These are phyloP conservation scores for Cyanistes caeruleus DNA, from an alignment of 2,113 vertebrate species.

Conservation along the genomic window DNA sequence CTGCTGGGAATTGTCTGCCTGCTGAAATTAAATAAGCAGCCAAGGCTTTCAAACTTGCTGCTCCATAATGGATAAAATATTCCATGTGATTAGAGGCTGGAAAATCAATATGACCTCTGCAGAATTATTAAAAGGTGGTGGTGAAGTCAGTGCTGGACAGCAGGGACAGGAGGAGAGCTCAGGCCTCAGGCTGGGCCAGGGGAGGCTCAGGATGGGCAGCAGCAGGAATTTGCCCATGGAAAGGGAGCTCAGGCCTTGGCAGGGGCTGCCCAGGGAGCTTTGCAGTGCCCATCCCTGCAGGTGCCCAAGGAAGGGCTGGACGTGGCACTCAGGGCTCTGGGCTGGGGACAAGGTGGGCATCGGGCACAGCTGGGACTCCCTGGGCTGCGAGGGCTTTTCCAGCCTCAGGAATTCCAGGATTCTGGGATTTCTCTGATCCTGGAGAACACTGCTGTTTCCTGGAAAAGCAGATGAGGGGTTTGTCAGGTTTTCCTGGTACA, in stretches of 20 bases:
- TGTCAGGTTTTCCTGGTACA: background rate
- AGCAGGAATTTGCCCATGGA: background rate
- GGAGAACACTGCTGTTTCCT: background rate
- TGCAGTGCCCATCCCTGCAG: background rate
- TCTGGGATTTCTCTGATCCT: background rate
- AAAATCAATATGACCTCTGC: background rate
- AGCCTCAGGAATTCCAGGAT: background rate
- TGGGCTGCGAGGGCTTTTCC: background rate
- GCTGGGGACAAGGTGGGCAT: background rate
- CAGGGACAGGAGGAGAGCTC: background rate
- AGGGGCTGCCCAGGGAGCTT: background rate
- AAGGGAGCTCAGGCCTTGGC: background rate
- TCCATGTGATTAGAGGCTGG: background rate
- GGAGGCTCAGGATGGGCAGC: background rate
- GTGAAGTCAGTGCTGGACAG: background rate
- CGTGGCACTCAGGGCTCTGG: background rate
- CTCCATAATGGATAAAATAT: background rate
- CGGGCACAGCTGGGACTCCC: accelerated
- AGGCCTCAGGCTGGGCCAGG: background rate
- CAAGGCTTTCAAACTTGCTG: background rate
- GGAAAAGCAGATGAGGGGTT: background rate
- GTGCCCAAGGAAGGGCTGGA: background rate
- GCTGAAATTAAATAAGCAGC: background rate
- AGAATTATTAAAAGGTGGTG: background rate
- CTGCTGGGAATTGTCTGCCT: slow-evolving; percentile 25